Conservation (phyloP, 1,140 invertebrate species). For the Cyclargus thomasi region DNA sequence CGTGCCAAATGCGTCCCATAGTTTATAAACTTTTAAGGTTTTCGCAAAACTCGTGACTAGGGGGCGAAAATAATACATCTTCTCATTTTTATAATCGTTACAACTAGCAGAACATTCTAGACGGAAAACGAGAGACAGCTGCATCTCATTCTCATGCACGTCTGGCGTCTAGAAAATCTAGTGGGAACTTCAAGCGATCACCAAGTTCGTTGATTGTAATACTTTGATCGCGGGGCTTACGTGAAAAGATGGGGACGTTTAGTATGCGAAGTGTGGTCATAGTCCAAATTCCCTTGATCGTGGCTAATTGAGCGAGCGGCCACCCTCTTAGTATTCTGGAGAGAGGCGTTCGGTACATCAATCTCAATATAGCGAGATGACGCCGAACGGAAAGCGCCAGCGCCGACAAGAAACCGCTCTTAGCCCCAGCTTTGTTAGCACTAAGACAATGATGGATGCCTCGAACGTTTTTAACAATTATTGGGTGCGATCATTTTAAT, state of each 20-base stretch:
- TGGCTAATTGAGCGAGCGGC: conserved; percentile 59
- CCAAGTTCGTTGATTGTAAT: conserved; percentile 35
- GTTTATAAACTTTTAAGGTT: neutral
- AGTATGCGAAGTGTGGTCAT: conserved; percentile 60
- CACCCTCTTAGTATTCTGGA: conserved; percentile 62
- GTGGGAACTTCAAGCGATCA: conserved; percentile 26
- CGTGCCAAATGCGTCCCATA: neutral
- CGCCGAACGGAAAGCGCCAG: conserved; percentile 50
- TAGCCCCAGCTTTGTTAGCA: conserved; percentile 42
- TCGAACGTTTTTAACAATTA: conserved; percentile 14
- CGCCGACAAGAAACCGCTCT: conserved; percentile 63
- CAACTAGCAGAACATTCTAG: neutral
- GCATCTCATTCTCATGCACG: neutral
- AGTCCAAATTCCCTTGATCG: conserved; percentile 50
- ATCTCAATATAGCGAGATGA: conserved; percentile 67
- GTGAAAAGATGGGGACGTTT: conserved; percentile 64
- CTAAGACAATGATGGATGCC: conserved; percentile 60
- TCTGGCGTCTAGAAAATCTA: conserved; percentile 19
- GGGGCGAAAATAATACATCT: no score
- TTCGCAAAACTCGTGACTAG: neutral
- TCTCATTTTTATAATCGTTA: no score
- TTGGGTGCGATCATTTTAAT: neutral
- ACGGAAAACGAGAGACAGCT: neutral
- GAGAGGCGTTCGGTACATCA: conserved; percentile 57
- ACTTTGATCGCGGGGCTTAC: conserved; percentile 58